phyloP scores from a whole-genome alignment of 2,113 vertebrate species.

The Oryzias woworae region DNA sequence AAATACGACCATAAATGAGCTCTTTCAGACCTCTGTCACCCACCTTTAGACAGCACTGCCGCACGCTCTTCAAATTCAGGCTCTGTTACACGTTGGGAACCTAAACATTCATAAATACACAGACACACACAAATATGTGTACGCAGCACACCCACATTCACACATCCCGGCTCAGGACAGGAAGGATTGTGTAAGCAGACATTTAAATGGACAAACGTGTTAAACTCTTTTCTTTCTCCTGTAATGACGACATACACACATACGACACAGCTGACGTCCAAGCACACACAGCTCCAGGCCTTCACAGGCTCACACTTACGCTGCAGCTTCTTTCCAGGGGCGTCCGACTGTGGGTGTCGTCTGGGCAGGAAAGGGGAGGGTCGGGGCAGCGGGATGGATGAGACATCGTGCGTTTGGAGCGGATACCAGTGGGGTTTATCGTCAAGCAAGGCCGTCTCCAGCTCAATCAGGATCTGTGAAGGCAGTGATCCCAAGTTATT shows the following conservation, averaged over 20 bases:
- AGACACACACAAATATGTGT: slow-evolving; percentile 32
- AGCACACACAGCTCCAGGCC: neutral
- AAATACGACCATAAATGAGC: neutral
- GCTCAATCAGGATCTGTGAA: slow-evolving; percentile 92
- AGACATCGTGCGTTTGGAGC: slow-evolving; percentile 95
- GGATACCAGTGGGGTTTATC: slow-evolving; percentile 99
- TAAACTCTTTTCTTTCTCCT: neutral
- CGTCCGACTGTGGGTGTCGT: slow-evolving; percentile 87
- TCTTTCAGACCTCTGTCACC: slow-evolving; percentile 76
- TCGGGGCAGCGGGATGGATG: slow-evolving; percentile 95
- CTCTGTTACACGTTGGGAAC: slow-evolving; percentile 97
- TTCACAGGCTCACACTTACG: slow-evolving; percentile 84
- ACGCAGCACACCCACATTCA: slow-evolving; percentile 30
- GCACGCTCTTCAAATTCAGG: slow-evolving; percentile 90
- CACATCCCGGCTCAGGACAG: slow-evolving; percentile 27
- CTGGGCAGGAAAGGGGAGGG: slow-evolving; percentile 93
- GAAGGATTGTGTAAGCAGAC: slow-evolving; percentile 29
- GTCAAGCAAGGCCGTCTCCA: slow-evolving; percentile 96
- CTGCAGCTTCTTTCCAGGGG: slow-evolving; percentile 91
- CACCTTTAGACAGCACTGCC: slow-evolving; percentile 95
- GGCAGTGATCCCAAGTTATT: too few relatives aligned
- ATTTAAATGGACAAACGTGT: slow-evolving; percentile 15
- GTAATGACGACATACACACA: neutral
- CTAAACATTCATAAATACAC: slow-evolving; percentile 83
- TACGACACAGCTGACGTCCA: neutral